Conservation (phyloP, 2,888 invertebrate species). For the Neoascia interrupta region DNA sequence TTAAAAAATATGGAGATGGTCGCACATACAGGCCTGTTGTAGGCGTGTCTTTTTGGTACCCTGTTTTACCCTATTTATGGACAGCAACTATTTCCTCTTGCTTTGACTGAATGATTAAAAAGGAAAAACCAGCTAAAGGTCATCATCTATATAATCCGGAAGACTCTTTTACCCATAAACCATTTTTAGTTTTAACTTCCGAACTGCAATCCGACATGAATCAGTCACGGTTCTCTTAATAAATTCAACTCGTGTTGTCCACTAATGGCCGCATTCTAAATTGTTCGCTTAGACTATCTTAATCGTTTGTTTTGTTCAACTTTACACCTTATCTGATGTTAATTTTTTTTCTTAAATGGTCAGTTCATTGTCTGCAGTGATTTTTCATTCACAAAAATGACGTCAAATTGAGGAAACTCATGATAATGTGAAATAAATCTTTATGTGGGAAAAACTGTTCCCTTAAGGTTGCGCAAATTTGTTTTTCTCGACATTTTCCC, state of each 20-base stretch:
- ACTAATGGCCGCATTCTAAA: constrained; percentile 26
- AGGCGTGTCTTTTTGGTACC: no score
- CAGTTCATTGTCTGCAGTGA: constrained; percentile 6
- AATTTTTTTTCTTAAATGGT: constrained; percentile 36
- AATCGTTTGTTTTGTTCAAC: constrained; percentile 41
- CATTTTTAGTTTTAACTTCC: no score
- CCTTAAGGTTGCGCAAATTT: constrained; percentile 39
- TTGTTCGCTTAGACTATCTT: constrained; percentile 34
- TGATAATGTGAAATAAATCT: neutral
- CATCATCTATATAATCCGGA: constrained; percentile 54
- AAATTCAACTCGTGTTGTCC: constrained; percentile 19
- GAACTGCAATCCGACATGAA: neutral
- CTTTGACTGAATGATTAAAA: no score
- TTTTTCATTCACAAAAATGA: constrained; percentile 7
- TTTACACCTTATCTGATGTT: constrained; percentile 39
- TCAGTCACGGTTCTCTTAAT: neutral
- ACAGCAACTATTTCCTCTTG: no score
- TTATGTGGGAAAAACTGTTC: constrained; percentile 14
- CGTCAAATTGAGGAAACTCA: constrained; percentile 43
- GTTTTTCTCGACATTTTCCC: constrained; percentile 1
- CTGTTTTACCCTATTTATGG: no score
- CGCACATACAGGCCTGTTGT: no score
- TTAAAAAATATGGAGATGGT: no score
- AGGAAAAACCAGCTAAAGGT: constrained; percentile 43
- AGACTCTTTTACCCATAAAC: constrained; percentile 31